These are phyloP conservation scores for Reticulitermes lucifugus DNA, from an alignment of 2,888 invertebrate genomes.

Conservation along the genomic window DNA sequence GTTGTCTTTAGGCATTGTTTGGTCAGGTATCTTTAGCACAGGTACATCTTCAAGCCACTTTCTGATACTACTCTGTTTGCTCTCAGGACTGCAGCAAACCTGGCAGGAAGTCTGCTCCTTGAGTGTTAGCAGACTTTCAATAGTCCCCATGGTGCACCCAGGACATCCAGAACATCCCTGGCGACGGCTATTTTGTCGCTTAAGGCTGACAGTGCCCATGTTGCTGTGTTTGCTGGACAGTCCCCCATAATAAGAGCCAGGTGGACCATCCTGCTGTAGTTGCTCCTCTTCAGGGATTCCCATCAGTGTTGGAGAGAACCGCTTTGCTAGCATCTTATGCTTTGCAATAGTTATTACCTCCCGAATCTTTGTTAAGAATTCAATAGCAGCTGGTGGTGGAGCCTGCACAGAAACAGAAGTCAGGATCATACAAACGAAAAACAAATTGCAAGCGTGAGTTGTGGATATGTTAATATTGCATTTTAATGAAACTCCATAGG, in stretches of 20 bases:
- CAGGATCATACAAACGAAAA: too few relatives aligned
- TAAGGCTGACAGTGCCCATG: conserved; percentile 70
- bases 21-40: conserved; percentile 51
- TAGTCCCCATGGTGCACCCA: conserved; percentile 67
- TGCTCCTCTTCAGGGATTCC: conserved; percentile 85
- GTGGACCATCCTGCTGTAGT: conserved; percentile 57
- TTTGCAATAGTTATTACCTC: conserved; percentile 92
- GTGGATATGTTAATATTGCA: too few relatives aligned
- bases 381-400: conserved; percentile 90
- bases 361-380: conserved; percentile 89
- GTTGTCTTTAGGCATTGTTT: neutral
- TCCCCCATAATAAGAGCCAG: neutral
- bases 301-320: conserved; percentile 81
- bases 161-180: conserved; percentile 76
- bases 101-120: conserved; percentile 15
- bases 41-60: conserved; percentile 83
- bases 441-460: too few relatives aligned
- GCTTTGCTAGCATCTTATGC: conserved; percentile 86
- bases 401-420: conserved; percentile 67
- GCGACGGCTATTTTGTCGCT: conserved; percentile 72
- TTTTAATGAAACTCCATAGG: too few relatives aligned
- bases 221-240: conserved; percentile 60
- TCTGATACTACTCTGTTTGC: conserved; percentile 79
- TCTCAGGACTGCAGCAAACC: conserved; percentile 63
- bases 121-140: neutral